These are phyloP conservation scores for Plestiodon gilberti DNA, from an alignment of 2,113 vertebrate species.

Conservation along the genomic window DNA sequence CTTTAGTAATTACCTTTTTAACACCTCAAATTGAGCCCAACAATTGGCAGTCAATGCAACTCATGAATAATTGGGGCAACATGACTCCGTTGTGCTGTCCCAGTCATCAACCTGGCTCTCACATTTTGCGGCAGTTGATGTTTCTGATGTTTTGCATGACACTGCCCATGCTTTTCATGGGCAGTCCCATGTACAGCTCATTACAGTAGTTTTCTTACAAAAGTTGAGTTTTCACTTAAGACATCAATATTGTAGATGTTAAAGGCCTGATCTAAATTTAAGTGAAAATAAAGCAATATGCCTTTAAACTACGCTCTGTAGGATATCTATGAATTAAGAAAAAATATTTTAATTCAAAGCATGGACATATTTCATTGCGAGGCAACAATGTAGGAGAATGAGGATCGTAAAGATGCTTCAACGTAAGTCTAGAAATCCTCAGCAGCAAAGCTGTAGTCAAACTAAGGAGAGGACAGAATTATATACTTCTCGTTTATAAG, in stretches of 20 bases:
- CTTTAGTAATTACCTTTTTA: too few species aligned
- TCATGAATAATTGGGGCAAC: too few species aligned
- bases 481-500: background rate
- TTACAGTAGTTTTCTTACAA: background rate
- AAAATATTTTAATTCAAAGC: constrained; percentile 7
- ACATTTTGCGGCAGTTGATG: too few species aligned
- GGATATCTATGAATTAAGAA: background rate
- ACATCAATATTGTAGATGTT: background rate
- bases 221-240: background rate
- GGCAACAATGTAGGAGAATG: background rate
- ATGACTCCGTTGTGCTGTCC: too few species aligned
- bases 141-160: too few species aligned
- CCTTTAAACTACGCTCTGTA: background rate
- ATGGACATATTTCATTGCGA: background rate
- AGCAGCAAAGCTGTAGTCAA: background rate
- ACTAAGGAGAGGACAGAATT: background rate
- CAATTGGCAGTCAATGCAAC: too few species aligned
- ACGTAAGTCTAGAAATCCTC: background rate
- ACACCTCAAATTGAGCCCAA: too few species aligned
- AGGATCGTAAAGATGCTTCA: background rate
- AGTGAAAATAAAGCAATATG: background rate
- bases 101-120: too few species aligned
- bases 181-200: too few species aligned
- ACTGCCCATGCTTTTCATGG: too few species aligned
- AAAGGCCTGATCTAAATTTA: background rate